Evolutionary conservation across 2,888 invertebrate species (phyloP).

Genomic region (Oasisia sp.): DNA sequence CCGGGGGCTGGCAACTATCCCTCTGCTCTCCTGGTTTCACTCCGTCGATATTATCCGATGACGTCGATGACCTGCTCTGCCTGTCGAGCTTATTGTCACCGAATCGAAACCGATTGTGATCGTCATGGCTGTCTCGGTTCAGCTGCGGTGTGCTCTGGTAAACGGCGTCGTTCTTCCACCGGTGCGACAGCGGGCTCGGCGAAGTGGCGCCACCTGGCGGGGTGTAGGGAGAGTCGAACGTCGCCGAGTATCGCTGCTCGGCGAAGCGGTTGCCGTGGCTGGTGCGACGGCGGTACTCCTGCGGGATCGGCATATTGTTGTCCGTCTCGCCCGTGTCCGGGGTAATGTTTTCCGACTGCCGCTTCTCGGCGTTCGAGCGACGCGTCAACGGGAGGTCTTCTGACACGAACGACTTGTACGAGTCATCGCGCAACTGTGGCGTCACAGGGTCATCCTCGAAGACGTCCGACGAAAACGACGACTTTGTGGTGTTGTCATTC

Average conservation of each 20-base stretch:
- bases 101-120: slow-evolving; percentile 21
- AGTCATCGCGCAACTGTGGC: slow-evolving; percentile 51
- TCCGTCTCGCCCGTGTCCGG: not conserved
- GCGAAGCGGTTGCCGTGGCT: not conserved
- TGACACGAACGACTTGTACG: slow-evolving; percentile 55
- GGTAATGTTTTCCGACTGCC: not conserved
- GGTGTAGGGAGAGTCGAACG: slow-evolving; percentile 23
- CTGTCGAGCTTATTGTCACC: slow-evolving; percentile 26
- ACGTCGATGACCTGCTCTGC: not conserved
- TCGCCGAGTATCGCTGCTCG: slow-evolving; percentile 30
- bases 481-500: slow-evolving; percentile 22
- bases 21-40: not conserved
- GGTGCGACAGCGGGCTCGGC: not conserved
- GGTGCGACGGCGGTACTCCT: not conserved
- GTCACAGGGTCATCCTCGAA: slow-evolving; percentile 23
- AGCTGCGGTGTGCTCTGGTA: not conserved
- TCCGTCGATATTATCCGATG: not conserved
- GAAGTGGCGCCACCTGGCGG: not conserved
- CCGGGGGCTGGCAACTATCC: slow-evolving; percentile 36
- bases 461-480: slow-evolving; percentile 25
- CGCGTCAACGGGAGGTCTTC: slow-evolving; percentile 31
- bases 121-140: not conserved
- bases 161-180: not conserved
- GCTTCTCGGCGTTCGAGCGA: not conserved
- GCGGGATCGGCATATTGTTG: slow-evolving; percentile 30